Percentiles rank a stretch among this genome's conserved stretches.
Evolutionary conservation across 2,797 vertebrate species (phyloP).

Genomic region (Potorous gilbertii): DNA sequence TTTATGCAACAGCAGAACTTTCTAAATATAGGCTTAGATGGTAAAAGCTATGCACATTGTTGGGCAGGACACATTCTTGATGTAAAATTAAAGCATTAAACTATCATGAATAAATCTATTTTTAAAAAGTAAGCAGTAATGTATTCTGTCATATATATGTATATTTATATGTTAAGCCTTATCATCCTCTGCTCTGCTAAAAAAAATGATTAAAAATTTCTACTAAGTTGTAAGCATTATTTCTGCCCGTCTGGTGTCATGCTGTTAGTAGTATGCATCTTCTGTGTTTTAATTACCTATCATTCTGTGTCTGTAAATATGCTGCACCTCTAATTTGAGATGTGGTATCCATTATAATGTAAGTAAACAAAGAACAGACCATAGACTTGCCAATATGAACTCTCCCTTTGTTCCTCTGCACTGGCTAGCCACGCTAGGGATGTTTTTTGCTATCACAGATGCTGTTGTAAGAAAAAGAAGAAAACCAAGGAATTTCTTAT

Average conservation of each 20-base stretch:
- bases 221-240: constrained; percentile 2
- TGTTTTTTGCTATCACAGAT: neutral
- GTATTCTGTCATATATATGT: neutral
- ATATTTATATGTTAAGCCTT: neutral
- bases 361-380: constrained; percentile 24
- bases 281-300: constrained; percentile 66
- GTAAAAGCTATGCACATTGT: neutral
- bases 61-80: constrained; percentile 18
- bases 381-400: neutral
- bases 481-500: constrained; percentile 65
- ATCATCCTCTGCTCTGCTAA: neutral
- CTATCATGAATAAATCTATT: constrained; percentile 61
- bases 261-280: constrained; percentile 45
- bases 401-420: constrained; percentile 39
- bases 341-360: constrained; percentile 43
- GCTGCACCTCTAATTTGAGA: constrained; percentile 32
- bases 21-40: constrained; percentile 51
- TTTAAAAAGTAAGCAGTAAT: constrained; percentile 57
- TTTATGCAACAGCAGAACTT: constrained; percentile 54
- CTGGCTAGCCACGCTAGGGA: neutral
- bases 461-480: constrained; percentile 66
- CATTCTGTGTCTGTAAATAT: constrained; percentile 49
- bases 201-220: constrained; percentile 31
- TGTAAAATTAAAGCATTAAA: constrained; percentile 57
- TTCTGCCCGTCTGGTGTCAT: constrained; percentile 42